Percentiles rank a stretch among this genome's conserved stretches.
Conservation (phyloP, 2,113 vertebrate genomes). For the Psittacula cyanocephala region DNA sequence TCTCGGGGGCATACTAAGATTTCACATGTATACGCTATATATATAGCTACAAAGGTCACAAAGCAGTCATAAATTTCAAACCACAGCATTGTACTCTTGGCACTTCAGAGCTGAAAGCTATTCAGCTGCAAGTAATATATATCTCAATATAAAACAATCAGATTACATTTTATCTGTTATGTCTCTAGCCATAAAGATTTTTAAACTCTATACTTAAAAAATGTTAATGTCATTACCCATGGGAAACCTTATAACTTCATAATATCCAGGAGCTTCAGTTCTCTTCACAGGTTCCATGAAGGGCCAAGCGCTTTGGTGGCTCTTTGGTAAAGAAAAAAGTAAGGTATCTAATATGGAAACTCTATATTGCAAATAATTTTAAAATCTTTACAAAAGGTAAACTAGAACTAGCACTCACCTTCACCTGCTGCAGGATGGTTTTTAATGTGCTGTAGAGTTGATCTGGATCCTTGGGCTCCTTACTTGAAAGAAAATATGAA, state of each 20-base stretch:
- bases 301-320: constrained; percentile 98
- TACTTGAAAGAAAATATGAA: constrained; percentile 81
- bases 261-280: constrained; percentile 97
- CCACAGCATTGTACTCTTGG: not conserved
- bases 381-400: constrained; percentile 24
- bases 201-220: constrained; percentile 70
- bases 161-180: constrained; percentile 13
- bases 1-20: not conserved
- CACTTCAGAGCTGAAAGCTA: not conserved
- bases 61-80: constrained; percentile 1
- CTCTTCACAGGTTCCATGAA: constrained; percentile 99
- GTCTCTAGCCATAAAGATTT: constrained; percentile 34
- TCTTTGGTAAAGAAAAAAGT: constrained; percentile 80
- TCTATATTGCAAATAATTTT: constrained; percentile 42
- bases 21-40: not conserved
- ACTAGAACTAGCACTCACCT: constrained; percentile 77
- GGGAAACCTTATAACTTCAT: constrained; percentile 99
- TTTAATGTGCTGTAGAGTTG: constrained; percentile 93
- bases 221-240: constrained; percentile 89
- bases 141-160: not conserved
- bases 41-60: not conserved
- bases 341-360: constrained; percentile 72
- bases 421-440: constrained; percentile 95
- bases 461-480: constrained; percentile 94
- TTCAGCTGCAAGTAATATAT: not conserved